These are phyloP conservation scores for Aporophyla nigra DNA, from an alignment of 2,888 invertebrate genomes.

Conservation along the genomic window DNA sequence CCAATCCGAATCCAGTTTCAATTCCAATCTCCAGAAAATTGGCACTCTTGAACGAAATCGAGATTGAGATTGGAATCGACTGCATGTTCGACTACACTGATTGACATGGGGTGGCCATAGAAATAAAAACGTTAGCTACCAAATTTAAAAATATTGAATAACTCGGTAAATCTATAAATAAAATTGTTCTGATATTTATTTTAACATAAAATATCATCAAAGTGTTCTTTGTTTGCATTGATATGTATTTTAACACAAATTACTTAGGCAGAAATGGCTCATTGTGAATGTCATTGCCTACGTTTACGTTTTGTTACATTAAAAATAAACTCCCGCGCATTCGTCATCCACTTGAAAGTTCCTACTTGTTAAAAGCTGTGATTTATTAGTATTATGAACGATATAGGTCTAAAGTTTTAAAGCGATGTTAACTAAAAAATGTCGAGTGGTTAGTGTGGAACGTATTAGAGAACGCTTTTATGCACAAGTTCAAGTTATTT, in stretches of 20 bases:
- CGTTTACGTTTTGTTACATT: too few relatives aligned
- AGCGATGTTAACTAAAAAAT: neutral
- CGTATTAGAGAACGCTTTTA: neutral
- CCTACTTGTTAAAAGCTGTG: neutral
- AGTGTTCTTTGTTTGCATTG: neutral
- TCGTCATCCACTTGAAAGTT: neutral
- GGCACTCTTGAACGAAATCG: neutral
- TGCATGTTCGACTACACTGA: conserved; percentile 1
- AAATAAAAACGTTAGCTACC: neutral
- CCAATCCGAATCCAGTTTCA: too few relatives aligned
- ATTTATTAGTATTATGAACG: neutral
- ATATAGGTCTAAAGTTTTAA: neutral
- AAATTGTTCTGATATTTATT: neutral
- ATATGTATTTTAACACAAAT: conserved; percentile 8
- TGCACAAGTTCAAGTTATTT: neutral
- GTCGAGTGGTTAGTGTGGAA: neutral
- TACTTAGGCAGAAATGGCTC: neutral
- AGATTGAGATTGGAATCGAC: conserved; percentile 4
- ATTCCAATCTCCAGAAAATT: too few relatives aligned
- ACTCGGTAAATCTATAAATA: neutral
- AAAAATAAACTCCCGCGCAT: neutral
- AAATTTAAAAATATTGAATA: neutral
- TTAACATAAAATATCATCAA: neutral
- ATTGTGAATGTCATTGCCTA: neutral
- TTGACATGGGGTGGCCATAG: neutral